Conservation (phyloP, 2,797 vertebrate genomes). For the Acestrorhynchus altus region DNA sequence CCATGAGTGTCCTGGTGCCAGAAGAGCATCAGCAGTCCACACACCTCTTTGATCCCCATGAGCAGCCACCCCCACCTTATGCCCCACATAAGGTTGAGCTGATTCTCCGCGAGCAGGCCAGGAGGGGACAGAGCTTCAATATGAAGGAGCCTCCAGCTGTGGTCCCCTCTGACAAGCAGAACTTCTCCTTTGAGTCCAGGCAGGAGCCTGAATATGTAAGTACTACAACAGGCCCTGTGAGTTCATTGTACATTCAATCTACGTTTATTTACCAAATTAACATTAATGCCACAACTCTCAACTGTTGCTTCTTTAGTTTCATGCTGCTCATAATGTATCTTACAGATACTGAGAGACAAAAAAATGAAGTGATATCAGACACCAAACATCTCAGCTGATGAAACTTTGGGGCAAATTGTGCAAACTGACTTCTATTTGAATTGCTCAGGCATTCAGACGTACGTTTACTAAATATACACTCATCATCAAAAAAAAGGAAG, state of each 20-base stretch:
- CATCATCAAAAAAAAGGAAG: too few relatives aligned
- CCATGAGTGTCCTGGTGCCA: slow-evolving; percentile 72
- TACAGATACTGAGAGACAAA: too few relatives aligned
- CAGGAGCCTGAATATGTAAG: slow-evolving; percentile 91
- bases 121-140: slow-evolving; percentile 86
- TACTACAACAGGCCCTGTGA: slow-evolving; percentile 51
- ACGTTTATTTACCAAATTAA: too few relatives aligned
- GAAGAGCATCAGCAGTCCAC: slow-evolving; percentile 65
- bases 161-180: slow-evolving; percentile 86
- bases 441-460: too few relatives aligned
- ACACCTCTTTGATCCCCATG: slow-evolving; percentile 67
- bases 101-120: slow-evolving; percentile 84
- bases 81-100: slow-evolving; percentile 78
- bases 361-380: too few relatives aligned
- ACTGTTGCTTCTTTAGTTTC: not conserved
- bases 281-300: not conserved
- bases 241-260: not conserved
- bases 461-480: too few relatives aligned
- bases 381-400: too few relatives aligned
- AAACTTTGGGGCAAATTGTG: too few relatives aligned
- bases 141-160: slow-evolving; percentile 81
- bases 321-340: too few relatives aligned
- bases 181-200: slow-evolving; percentile 90
- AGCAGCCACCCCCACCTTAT: slow-evolving; percentile 73
- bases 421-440: too few relatives aligned